Base-by-base conservation (phyloP, 23 tunicate genomes). In the Halocynthia roretzi region DNA sequence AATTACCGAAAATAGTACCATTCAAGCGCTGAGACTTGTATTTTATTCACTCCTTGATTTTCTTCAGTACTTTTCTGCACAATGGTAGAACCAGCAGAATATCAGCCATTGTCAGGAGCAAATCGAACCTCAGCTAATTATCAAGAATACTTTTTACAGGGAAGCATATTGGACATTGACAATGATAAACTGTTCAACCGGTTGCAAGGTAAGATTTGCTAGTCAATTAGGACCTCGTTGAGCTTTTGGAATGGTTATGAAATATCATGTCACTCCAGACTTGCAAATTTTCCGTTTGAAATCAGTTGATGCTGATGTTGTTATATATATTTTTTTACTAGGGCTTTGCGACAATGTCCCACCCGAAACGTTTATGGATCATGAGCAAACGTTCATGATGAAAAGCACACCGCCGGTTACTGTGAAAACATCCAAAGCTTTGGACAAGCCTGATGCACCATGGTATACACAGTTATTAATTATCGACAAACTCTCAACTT, bases 81-180 rank as follows among this genome's bases (percentile, higher is more conserved):
- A 72, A 86, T 86, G 87, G 76, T 83, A 9, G 90, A 90, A 68
- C 83, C 90, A 8, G 85, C 90, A 9, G 83, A 84, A 8, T 90
- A 90, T 77, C 88, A 84, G 15, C 97, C 97, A 8, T 58, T 90
- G 15, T 85, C 97, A 0, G 80, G 83, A 9, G 83, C 81, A 20
- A 21, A 65, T 8, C 56, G 84, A 10, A 71, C 21, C n/a, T 85
- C 70, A 58, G 81, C 79, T 10, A 84, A 89, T 61, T 61, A 85
- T 67, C 98, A 92, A 64, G 98, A 92, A 62, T 92, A 74, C 50
- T 92, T 92, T 74, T 50, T 92, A 40, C 98, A 92, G 54, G 98
- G 98, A 68, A 86, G 90, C 56, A 61, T 92, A 10, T 54, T 78
- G 40, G 98, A 92, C 19, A 12, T 66, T 5, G 52, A 51, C 50